phyloP scores from a whole-genome alignment of 2,797 vertebrate species.

The Sebastes umbrosus region DNA sequence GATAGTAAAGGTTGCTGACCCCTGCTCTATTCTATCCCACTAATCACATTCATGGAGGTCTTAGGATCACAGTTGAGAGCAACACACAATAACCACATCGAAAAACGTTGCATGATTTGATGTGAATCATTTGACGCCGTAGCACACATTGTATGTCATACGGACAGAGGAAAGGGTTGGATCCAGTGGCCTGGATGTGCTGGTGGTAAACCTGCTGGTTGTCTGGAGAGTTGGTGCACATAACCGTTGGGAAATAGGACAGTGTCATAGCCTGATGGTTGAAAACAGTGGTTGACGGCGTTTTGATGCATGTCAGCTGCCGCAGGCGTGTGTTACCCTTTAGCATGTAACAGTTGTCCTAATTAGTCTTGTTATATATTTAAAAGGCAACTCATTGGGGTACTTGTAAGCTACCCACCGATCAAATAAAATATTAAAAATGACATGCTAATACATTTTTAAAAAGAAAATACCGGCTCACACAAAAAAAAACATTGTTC shows the following conservation, averaged over 20 bases:
- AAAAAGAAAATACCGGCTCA: not conserved
- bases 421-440: not conserved
- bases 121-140: not conserved
- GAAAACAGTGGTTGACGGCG: too few relatives aligned
- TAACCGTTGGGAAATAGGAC: not conserved
- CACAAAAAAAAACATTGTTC: not conserved
- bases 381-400: not conserved
- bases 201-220: not conserved
- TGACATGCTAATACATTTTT: not conserved
- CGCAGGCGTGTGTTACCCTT: not conserved
- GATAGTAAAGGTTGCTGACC: too few relatives aligned
- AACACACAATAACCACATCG: not conserved
- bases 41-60: not conserved
- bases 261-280: too few relatives aligned
- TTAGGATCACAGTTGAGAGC: not conserved
- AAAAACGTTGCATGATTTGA: not conserved
- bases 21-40: not conserved
- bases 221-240: not conserved
- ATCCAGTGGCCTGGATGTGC: not conserved
- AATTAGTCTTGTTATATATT: not conserved
- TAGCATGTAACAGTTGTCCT: not conserved
- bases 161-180: not conserved
- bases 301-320: not conserved
- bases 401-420: not conserved
- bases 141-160: not conserved